Evolutionary conservation across 2,113 vertebrate species (phyloP).

Genomic region (Pavo muticus): DNA sequence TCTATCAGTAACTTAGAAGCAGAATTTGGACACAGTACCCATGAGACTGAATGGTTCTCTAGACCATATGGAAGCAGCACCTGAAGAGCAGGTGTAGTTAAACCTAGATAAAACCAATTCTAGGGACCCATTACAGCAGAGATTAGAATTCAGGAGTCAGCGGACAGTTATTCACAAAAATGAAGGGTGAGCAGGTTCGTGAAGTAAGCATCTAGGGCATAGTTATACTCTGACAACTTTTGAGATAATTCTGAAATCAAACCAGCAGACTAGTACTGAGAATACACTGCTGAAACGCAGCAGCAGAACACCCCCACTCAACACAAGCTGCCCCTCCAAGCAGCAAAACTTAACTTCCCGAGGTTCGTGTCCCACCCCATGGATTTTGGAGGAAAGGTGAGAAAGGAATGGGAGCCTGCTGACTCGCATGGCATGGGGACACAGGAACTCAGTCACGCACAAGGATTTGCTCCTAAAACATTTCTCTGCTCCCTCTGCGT

Average conservation of each 20-base stretch:
- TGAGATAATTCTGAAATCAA: not conserved
- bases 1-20: not conserved
- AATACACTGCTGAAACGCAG: not conserved
- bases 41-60: not conserved
- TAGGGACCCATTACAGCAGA: not conserved
- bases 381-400: slow-evolving; percentile 64
- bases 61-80: not conserved
- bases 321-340: not conserved
- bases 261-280: not conserved
- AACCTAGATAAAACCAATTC: not conserved
- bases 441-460: not conserved
- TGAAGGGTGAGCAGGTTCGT: not conserved
- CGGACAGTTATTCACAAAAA: not conserved
- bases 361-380: not conserved
- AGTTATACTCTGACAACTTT: not conserved
- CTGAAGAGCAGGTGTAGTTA: not conserved
- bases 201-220: not conserved
- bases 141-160: not conserved
- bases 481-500: fast-evolving
- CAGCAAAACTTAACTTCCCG: not conserved
- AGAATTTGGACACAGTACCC: not conserved
- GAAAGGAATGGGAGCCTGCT: not conserved
- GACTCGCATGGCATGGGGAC: slow-evolving; percentile 53
- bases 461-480: slow-evolving; percentile 37
- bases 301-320: not conserved